A percentile compares a stretch with the other conserved stretches of the same genome.
phyloP scores from a whole-genome alignment of 2,113 vertebrate species.

The Clupea harengus region DNA sequence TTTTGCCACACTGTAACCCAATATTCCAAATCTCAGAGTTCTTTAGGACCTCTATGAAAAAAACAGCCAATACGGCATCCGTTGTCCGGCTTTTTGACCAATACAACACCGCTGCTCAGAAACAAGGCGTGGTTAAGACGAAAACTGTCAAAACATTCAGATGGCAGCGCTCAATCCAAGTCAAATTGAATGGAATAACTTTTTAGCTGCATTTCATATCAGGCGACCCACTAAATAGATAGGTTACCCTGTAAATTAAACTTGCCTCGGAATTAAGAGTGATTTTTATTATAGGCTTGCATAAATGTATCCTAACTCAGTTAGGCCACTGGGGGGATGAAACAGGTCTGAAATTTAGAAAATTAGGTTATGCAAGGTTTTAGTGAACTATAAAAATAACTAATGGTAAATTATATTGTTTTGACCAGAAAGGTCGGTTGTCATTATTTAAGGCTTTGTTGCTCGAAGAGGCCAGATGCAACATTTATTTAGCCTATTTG shows the following conservation, averaged over 20 bases:
- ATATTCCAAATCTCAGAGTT: conserved; percentile 90
- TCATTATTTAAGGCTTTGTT: too few species aligned
- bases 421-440: too few species aligned
- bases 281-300: background rate
- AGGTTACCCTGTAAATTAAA: background rate
- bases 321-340: too few species aligned
- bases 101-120: conserved; percentile 63
- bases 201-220: background rate
- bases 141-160: conserved; percentile 84
- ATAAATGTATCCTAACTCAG: too few species aligned
- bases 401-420: too few species aligned
- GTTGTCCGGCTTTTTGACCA: conserved; percentile 78
- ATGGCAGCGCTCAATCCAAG: background rate
- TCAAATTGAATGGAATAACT: background rate
- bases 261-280: background rate
- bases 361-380: too few species aligned
- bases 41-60: conserved; percentile 73
- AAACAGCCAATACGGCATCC: conserved; percentile 78
- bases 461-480: too few species aligned
- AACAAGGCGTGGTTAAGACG: conserved; percentile 74
- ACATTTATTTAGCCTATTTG: too few species aligned
- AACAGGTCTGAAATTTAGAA: too few species aligned
- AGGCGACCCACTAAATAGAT: background rate
- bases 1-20: conserved; percentile 97
- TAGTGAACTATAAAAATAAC: too few species aligned